Base-by-base conservation (phyloP, 92 coral and sea anemone species). In the Anthopleura xanthogrammica region DNA sequence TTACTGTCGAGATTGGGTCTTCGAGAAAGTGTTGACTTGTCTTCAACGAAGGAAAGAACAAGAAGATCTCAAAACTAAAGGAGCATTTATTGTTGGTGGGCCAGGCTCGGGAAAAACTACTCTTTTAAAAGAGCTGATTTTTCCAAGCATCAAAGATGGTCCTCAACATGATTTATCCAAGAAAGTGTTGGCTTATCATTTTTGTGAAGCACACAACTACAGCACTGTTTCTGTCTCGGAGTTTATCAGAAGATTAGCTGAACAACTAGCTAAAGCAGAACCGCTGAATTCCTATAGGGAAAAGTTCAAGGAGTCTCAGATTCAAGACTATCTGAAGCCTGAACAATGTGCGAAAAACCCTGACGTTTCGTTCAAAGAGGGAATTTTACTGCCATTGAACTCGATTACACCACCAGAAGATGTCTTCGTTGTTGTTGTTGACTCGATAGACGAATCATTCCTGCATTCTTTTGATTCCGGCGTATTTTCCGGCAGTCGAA, bases 51-150 rank as follows among this genome's bases (percentile, higher is more conserved):
- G 94, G 72, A 90, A 88, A 84, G 86, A 89, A 58, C 90, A 88
- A 52, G 95, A 97, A 29, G 98, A 92, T 71, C 75, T 87, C 12
- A 97, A 94, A 82, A 92, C 93, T 46, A 97, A 90, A 85, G 99
- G 99, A 57, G 95, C 91, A 64, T 91, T 95, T 77, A 84, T 97
- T 43, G 88, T 97, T 64, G 99, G 99, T 24, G 97, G 98, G 41
- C 97, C 99, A 7, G 99, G 99, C 41, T 87, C 99, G 60, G 99
- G 99, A 41, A 97, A 97, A 87, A 97, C 98, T 41, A 90, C 97
- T 52, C 83, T 94, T 71, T 86, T 93, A 24, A 88, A 86, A 60
- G 97, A 97, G 77, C 83, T 97, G 76, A 94, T 94, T 42, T 85
- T 83, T 62, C 99, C 98, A 20, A 94, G 88, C 68, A 83, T 91